phyloP scores from a whole-genome alignment of 2,797 vertebrate genomes.

The Arnoldichthys spilopterus region DNA sequence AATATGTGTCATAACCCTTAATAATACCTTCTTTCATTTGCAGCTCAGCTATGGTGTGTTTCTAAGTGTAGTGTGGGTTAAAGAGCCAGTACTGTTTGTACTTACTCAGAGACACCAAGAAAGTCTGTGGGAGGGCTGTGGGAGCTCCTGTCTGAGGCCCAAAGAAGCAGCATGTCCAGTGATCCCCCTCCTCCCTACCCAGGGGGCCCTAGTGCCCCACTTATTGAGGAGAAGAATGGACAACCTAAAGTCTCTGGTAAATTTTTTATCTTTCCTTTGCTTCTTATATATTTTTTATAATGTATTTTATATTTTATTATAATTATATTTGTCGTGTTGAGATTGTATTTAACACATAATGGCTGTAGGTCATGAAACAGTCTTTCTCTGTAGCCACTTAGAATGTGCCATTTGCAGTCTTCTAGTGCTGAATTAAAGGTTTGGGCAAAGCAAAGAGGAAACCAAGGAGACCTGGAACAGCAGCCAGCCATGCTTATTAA shows the following conservation, averaged over 20 bases:
- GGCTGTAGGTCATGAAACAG: not conserved
- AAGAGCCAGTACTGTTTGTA: constrained; percentile 22
- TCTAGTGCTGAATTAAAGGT: not conserved
- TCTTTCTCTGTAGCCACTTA: not conserved
- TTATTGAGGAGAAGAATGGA: constrained; percentile 91
- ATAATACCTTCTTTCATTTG: no score
- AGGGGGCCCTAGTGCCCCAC: constrained; percentile 89
- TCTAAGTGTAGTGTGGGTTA: not conserved
- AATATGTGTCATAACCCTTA: no score
- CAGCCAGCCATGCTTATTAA: not conserved
- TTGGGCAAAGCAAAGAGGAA: constrained; percentile 4
- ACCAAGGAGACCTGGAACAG: constrained; percentile 14
- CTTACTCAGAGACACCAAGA: constrained; percentile 7
- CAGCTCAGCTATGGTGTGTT: no score
- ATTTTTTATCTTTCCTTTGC: not conserved
- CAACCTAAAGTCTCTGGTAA: constrained; percentile 82
- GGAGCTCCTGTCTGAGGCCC: constrained; percentile 5
- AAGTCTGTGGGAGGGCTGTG: constrained; percentile 3
- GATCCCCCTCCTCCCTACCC: constrained; percentile 97
- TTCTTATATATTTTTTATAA: not conserved
- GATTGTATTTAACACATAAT: not conserved
- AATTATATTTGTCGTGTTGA: not conserved
- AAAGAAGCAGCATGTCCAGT: constrained; percentile 83
- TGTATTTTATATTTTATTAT: not conserved
- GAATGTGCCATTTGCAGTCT: not conserved